phyloP scores from a whole-genome alignment of 2,888 invertebrate species.

The Zygogramma bicolorata region DNA sequence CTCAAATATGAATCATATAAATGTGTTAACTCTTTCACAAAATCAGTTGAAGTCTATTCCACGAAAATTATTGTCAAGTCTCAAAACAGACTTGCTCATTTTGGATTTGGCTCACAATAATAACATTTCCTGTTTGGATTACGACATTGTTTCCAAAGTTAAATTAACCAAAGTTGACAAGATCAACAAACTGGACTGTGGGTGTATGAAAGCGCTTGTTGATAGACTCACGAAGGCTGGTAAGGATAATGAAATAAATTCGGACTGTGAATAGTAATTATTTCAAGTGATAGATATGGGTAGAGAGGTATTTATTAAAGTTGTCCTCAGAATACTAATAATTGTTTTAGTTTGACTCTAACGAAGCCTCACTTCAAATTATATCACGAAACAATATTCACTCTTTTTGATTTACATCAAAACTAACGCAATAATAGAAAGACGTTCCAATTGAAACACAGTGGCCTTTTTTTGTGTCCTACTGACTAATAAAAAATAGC shows the following conservation, averaged over 20 bases:
- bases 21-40: slow-evolving; percentile 39
- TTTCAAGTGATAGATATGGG: neutral
- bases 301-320: neutral
- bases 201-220: slow-evolving; percentile 36
- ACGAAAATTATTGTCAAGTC: slow-evolving; percentile 30
- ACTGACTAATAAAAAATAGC: too few relatives aligned
- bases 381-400: too few relatives aligned
- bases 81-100: slow-evolving; percentile 31
- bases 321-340: neutral
- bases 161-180: slow-evolving; percentile 35
- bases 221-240: slow-evolving; percentile 12
- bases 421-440: too few relatives aligned
- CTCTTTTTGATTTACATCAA: too few relatives aligned
- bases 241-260: slow-evolving; percentile 39
- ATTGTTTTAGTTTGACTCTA: neutral
- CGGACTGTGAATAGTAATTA: slow-evolving; percentile 26
- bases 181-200: slow-evolving; percentile 42
- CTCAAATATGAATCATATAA: slow-evolving; percentile 39
- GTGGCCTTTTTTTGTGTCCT: too few relatives aligned
- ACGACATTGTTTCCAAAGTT: slow-evolving; percentile 39
- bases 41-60: slow-evolving; percentile 44
- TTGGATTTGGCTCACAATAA: slow-evolving; percentile 45
- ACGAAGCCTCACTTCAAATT: too few relatives aligned
- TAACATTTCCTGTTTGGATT: slow-evolving; percentile 44
- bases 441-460: too few relatives aligned